These are phyloP conservation scores for Nesogale talazaci DNA, from an alignment of 2,113 vertebrate species.

Conservation along the genomic window DNA sequence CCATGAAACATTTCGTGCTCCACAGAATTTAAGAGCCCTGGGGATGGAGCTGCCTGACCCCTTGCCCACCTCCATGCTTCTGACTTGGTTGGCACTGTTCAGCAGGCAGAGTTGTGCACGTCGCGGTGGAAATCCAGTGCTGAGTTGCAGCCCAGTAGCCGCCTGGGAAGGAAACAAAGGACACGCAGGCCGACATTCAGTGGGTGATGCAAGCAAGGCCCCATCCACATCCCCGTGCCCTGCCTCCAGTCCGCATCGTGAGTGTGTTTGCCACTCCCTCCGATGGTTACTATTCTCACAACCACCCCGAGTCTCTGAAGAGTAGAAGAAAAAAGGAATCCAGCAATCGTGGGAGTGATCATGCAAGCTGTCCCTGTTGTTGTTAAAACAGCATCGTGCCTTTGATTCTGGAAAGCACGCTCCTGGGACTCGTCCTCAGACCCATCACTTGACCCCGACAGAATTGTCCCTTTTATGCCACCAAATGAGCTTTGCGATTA, in stretches of 20 bases:
- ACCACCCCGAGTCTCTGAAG: background rate
- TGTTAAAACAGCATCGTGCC: constrained; percentile 5
- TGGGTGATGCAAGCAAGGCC: background rate
- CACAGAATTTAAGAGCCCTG: background rate
- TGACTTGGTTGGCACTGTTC: background rate
- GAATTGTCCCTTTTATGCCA: constrained; percentile 55
- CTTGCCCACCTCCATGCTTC: background rate
- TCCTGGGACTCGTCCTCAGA: background rate
- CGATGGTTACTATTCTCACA: background rate
- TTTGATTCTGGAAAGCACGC: constrained; percentile 47
- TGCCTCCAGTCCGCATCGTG: background rate
- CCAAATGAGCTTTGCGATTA: constrained; percentile 58
- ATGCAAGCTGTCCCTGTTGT: background rate
- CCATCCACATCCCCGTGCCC: too few species aligned
- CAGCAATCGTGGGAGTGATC: background rate
- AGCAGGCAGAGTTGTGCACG: rapidly evolving
- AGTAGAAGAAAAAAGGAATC: background rate
- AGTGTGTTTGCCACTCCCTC: background rate
- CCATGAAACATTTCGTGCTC: background rate
- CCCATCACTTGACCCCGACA: constrained; percentile 43
- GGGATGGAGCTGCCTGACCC: background rate
- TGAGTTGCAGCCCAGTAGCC: background rate
- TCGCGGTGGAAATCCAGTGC: background rate
- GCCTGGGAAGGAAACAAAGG: background rate
- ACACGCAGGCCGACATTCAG: background rate